Evolutionary conservation across 2,113 vertebrate species (phyloP).

Genomic region (Benitochromis conjunctus): DNA sequence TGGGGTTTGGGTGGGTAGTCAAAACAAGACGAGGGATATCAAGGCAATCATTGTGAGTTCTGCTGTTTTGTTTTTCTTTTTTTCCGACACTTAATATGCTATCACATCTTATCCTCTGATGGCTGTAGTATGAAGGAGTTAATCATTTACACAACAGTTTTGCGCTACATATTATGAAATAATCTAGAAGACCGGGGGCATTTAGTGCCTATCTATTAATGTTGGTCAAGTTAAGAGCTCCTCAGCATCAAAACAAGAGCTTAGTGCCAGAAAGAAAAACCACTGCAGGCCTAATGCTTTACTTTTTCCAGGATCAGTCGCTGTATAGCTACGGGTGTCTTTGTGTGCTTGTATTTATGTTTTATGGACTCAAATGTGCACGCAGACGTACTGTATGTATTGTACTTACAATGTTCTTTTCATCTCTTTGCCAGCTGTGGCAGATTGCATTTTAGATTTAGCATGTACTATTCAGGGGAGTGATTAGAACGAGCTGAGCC

Average conservation of each 20-base stretch:
- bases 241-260: background rate
- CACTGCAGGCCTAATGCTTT: background rate
- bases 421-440: constrained; percentile 17
- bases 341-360: background rate
- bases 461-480: background rate
- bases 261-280: constrained; percentile 21
- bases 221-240: constrained; percentile 4
- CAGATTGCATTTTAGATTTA: background rate
- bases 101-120: background rate
- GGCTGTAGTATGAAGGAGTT: constrained; percentile 30
- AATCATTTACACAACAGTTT: constrained; percentile 44
- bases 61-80: background rate
- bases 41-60: background rate
- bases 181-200: constrained; percentile 20
- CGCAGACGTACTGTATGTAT: background rate
- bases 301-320: background rate
- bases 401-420: background rate
- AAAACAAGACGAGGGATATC: background rate
- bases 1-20: background rate
- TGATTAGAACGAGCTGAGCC: background rate
- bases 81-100: background rate
- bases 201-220: constrained; percentile 38
- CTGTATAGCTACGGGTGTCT: background rate
- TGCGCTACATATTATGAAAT: constrained; percentile 51
- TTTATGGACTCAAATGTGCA: background rate